phyloP scores from a whole-genome alignment of 1,140 invertebrate species.

The Sipha flava region DNA sequence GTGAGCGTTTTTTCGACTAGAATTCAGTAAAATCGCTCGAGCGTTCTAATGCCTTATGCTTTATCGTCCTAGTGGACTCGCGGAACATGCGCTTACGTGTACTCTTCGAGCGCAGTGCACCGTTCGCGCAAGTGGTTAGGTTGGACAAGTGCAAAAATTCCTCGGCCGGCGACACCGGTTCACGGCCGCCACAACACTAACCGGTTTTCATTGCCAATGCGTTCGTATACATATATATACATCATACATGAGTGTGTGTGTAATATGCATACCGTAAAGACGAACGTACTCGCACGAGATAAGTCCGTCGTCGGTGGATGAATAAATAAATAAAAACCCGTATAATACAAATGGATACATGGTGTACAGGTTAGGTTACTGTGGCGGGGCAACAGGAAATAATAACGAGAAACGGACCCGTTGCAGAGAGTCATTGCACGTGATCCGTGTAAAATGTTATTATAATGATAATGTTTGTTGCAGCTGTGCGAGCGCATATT shows the following conservation, averaged over 20 bases:
- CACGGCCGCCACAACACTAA: conserved; percentile 20
- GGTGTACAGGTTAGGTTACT: too few species aligned
- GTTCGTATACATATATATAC: not conserved
- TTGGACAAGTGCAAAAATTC: conserved; percentile 21
- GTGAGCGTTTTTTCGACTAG: not conserved
- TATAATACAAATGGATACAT: too few species aligned
- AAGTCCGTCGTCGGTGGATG: not conserved
- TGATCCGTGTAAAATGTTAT: too few species aligned
- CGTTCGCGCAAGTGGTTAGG: not conserved
- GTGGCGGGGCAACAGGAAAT: too few species aligned
- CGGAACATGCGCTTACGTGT: too few species aligned
- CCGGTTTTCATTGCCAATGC: conserved; percentile 26
- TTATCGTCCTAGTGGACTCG: too few species aligned
- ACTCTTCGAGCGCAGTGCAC: not conserved
- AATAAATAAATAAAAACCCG: too few species aligned
- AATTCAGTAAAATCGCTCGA: not conserved
- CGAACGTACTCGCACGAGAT: not conserved
- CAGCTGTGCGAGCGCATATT: too few species aligned
- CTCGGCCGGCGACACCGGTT: conserved; percentile 22
- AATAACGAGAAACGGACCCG: too few species aligned
- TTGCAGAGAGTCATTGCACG: too few species aligned
- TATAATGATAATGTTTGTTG: too few species aligned
- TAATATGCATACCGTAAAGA: not conserved
- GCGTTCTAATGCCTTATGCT: too few species aligned
- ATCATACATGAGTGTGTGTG: not conserved